Evolutionary conservation across 1,140 invertebrate genomes (phyloP), one percentile per base, ranked within the genome.

Genomic region (Oedothorax gibbosus): DNA sequence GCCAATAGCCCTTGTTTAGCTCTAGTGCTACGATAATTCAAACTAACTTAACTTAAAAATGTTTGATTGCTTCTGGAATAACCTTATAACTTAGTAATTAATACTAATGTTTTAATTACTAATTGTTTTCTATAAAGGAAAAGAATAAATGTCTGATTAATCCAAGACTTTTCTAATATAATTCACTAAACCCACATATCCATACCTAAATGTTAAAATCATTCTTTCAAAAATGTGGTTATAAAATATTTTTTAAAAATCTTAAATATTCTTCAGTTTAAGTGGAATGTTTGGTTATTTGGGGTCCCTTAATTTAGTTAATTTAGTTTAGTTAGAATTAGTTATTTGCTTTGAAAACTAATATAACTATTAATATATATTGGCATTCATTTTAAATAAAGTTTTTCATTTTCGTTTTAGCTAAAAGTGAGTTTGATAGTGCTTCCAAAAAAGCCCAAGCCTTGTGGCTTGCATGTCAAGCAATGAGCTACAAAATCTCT

Each of bases 401-500:
- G 12, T 60, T 60, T n/a, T 60, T 60, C 57, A 60, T 60, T 71
- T 71, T 71, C 50, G 1, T 71, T 71, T 53, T 88, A 96, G 96
- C 92, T 66, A 93, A 96, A 56, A 93, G 95, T 64, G 93, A 94
- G 35, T 92, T 94, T 50, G 97, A 98, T 87, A 94, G 93, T 88
- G 92, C 93, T 84, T 94, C 94, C 0, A 93, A 94, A 79, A 93
- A 95, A 87, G 94, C 96, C 7, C 96, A 98, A 89, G 93, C 95
- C 54, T 92, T 98, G 86, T 99, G 97, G 98, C 93, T 96, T 79
- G 95, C 97, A 11, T 97, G 96, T 89, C 95, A 98, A 88, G 93
- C 95, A 7, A 93, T 98, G n/a, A 93, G 94, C 87, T 90, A 53
- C 21, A 83, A 75, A 62, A 72, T 86, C 14, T 50, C 12, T 64